Base-by-base conservation (phyloP, 1,140 invertebrate genomes). In the Battus philenor region DNA sequence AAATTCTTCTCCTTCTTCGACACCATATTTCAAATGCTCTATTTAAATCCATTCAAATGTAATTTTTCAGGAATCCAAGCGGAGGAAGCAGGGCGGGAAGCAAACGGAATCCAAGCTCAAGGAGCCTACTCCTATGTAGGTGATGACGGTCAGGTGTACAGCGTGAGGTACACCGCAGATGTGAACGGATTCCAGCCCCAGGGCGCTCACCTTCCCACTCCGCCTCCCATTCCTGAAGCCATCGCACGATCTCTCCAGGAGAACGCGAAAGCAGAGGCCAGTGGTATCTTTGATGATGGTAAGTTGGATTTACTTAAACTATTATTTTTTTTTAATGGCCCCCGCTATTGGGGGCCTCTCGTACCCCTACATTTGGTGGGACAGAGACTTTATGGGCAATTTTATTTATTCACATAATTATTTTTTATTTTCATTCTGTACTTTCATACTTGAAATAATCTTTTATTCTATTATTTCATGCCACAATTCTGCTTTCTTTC, bases 51-150 rank as follows among this genome's bases (percentile, higher is more conserved):
- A 20, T 20, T 3, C 2, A 20, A 6, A 20, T 20, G 6, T 20
- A 20, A 20, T 20, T 2, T 56, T 58, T 10, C 62, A 83, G 79
- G 80, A 1, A 84, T 84, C 50, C 62, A 65, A 52, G 80, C 76
- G 3, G 74, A 84, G 41, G 77, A 81, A 31, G 52, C 66, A 0
- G 80, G 77, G 6, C 62, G 60, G 1, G 80, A 84, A 57, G 60
- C 70, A 16, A 73, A 91, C 58, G 90, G 89, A 1, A 90, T 90
- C 54, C 75, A 86, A 22, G 87, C 87, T n/a, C 76, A 87, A 49
- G 91, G 91, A 3, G 85, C 86, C 7, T 91, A 89, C 71, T 87
- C 87, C 1, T 93, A 92, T 77, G 87, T 87, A 4, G 90, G 89
- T 34, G 89, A 91, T 31, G 90, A 92, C 44, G 91, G 92, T 10